A percentile compares a stretch with the other conserved stretches of the same genome.
These are phyloP conservation scores for Casuarius casuarius DNA, from an alignment of 2,113 vertebrate species.

Conservation along the genomic window DNA sequence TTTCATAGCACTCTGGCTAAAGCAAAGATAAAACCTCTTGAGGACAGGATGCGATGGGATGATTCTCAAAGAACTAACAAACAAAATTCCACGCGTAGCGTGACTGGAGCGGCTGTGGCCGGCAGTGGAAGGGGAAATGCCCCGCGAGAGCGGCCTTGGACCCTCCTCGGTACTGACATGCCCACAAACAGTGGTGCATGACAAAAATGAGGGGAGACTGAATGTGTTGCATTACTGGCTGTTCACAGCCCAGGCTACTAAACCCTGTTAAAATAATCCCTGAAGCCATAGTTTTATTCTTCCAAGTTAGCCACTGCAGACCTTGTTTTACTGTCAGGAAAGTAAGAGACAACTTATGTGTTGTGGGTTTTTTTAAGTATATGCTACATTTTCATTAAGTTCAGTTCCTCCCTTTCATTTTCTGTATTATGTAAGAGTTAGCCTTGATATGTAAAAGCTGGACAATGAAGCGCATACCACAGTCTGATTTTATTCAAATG, in stretches of 20 bases:
- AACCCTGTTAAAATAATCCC: not conserved
- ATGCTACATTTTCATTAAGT: not conserved
- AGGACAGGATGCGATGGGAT: not conserved
- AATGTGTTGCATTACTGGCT: not conserved
- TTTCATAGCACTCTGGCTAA: not conserved
- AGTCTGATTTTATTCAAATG: not conserved
- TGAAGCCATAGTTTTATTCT: not conserved
- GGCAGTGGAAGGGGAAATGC: not conserved
- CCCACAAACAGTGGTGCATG: not conserved
- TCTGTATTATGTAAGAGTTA: not conserved
- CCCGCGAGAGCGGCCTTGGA: not conserved
- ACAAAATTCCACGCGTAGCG: not conserved
- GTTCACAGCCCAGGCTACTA: not conserved
- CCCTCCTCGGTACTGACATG: not conserved
- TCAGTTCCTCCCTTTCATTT: not conserved
- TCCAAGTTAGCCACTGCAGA: not conserved
- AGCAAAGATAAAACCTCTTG: not conserved
- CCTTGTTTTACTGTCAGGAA: not conserved
- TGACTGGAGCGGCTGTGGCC: not conserved
- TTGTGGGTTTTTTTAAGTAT: not conserved
- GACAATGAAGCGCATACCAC: not conserved
- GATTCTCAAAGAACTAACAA: not conserved
- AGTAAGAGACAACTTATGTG: not conserved
- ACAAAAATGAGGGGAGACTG: not conserved
- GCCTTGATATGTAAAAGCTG: not conserved